phyloP scores from a whole-genome alignment of 1,140 invertebrate genomes.

The Plutomurus gul region DNA sequence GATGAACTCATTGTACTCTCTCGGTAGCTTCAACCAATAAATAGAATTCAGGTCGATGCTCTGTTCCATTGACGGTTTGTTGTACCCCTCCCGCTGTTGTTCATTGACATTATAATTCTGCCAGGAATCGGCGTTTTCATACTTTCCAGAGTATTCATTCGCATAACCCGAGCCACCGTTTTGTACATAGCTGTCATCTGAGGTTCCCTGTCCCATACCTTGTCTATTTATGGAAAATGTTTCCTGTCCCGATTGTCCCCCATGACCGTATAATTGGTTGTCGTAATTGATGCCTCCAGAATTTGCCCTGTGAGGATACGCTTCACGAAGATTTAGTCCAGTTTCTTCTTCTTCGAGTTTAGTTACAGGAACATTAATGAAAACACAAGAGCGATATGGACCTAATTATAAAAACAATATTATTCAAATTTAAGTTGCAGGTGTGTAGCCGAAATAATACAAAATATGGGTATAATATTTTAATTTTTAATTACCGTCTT shows the following conservation, averaged over 20 bases:
- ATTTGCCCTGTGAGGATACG: background rate
- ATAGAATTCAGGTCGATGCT: background rate
- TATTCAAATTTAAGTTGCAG: no score
- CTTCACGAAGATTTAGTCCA: no score
- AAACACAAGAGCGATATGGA: background rate
- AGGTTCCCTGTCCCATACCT: no score
- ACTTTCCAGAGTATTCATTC: background rate
- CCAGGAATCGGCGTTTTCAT: background rate
- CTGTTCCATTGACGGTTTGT: background rate
- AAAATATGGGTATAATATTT: background rate
- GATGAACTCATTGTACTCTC: background rate
- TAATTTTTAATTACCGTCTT: background rate
- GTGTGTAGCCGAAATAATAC: no score
- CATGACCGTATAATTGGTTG: background rate
- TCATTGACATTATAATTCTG: background rate
- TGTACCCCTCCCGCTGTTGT: background rate
- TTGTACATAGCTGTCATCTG: no score
- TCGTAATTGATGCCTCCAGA: background rate
- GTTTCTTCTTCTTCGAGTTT: background rate
- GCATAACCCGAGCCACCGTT: no score
- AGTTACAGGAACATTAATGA: background rate
- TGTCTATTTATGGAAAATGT: background rate
- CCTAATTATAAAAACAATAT: no score
- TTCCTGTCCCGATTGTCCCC: background rate
- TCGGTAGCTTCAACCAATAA: background rate